Conservation (phyloP, 2,888 invertebrate genomes). For the Crioceris asparagi region DNA sequence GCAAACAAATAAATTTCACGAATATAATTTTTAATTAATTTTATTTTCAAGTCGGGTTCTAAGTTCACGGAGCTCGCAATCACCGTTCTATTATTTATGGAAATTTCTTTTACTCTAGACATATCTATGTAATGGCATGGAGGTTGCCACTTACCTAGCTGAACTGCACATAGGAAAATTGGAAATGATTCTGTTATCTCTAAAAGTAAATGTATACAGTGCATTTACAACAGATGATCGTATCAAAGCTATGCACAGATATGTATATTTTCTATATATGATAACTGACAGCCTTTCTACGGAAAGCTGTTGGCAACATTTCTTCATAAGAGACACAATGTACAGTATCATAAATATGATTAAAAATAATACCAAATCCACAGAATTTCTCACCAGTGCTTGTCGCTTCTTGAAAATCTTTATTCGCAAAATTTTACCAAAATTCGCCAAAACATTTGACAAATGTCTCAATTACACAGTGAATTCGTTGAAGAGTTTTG, state of each 20-base stretch:
- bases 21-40: too few relatives aligned
- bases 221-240: constrained; percentile 44
- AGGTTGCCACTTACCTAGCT: not conserved
- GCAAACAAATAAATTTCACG: too few relatives aligned
- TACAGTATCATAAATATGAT: constrained; percentile 45
- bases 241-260: constrained; percentile 46
- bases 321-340: constrained; percentile 46
- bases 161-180: constrained; percentile 7
- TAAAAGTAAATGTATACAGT: constrained; percentile 41
- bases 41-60: too few relatives aligned
- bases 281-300: constrained; percentile 33
- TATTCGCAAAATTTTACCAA: constrained; percentile 38
- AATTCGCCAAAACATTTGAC: constrained; percentile 37
- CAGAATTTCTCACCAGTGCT: constrained; percentile 29
- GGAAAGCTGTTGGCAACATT: constrained; percentile 38
- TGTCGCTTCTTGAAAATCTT: constrained; percentile 39
- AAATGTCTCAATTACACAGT: constrained; percentile 44
- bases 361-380: constrained; percentile 30
- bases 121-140: too few relatives aligned
- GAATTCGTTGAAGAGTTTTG: constrained; percentile 38
- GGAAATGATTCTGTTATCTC: constrained; percentile 30
- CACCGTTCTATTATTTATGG: too few relatives aligned
- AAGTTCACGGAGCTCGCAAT: too few relatives aligned
- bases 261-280: constrained; percentile 39
- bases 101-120: too few relatives aligned